Conservation (phyloP, 2,113 vertebrate genomes). For the Indri indri region DNA sequence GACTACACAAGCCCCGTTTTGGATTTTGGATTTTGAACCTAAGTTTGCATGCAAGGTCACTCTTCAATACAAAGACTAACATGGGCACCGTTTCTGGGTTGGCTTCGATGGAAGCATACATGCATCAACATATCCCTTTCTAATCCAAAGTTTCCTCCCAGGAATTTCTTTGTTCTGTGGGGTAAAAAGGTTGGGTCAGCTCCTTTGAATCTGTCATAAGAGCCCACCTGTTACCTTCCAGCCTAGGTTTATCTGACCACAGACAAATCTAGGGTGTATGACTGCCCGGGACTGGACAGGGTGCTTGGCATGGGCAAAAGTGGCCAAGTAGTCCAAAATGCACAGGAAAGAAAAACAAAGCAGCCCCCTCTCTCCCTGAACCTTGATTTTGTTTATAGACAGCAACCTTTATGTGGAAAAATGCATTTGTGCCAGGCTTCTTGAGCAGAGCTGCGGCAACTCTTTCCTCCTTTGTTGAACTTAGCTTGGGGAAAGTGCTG, state of each 20-base stretch:
- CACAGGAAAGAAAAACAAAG: constrained; percentile 7
- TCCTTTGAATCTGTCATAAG: neutral
- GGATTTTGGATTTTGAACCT: neutral
- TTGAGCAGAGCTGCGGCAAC: neutral
- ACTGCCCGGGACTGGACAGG: neutral
- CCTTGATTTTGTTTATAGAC: constrained; percentile 36
- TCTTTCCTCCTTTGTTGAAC: constrained; percentile 19
- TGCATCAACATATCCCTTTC: neutral
- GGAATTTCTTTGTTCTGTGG: neutral
- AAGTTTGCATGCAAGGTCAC: neutral
- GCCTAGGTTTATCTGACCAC: neutral
- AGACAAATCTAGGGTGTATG: neutral
- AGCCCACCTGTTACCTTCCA: neutral
- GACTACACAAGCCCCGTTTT: neutral
- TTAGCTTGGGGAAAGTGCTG: constrained; percentile 31
- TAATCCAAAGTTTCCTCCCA: neutral
- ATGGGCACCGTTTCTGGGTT: neutral
- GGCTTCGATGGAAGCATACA: neutral
- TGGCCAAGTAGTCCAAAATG: constrained; percentile 18
- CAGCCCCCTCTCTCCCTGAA: neutral
- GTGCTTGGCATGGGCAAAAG: neutral
- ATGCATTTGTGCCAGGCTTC: neutral
- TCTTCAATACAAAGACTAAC: neutral
- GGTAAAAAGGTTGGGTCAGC: neutral
- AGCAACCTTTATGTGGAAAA: constrained; percentile 49